A percentile compares a stretch with the other conserved stretches of the same genome.
Conservation (phyloP, 2,888 invertebrate genomes). For the Melipona beecheii region DNA sequence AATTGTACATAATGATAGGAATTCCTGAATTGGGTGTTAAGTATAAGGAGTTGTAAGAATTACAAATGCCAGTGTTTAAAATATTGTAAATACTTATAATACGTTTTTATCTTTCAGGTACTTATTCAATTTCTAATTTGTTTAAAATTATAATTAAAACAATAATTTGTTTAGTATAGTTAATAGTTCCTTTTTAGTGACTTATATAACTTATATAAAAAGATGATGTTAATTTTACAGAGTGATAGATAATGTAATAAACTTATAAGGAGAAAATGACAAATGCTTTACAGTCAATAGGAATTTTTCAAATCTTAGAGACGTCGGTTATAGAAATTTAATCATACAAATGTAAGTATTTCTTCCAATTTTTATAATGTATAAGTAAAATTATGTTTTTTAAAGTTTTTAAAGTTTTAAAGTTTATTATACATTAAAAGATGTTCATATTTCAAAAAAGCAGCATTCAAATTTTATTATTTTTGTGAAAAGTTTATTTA, state of each 20-base stretch:
- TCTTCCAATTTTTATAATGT: slow-evolving; percentile 10
- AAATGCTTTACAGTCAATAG: slow-evolving; percentile 1
- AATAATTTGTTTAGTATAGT: slow-evolving; percentile 17
- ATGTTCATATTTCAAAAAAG: slow-evolving; percentile 5
- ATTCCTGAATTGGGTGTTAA: slow-evolving; percentile 1
- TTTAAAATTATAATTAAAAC: not conserved
- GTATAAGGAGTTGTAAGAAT: slow-evolving; percentile 22
- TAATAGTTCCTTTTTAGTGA: slow-evolving; percentile 23
- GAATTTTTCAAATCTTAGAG: not conserved
- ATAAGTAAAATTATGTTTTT: slow-evolving; percentile 1
- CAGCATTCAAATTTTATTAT: not conserved
- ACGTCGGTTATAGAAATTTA: not conserved
- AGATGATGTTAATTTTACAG: slow-evolving; percentile 20
- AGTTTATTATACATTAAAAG: not conserved
- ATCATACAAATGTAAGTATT: slow-evolving; percentile 4
- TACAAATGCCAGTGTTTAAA: not conserved
- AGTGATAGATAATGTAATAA: not conserved
- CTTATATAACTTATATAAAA: slow-evolving; percentile 18
- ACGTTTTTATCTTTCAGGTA: slow-evolving; percentile 17
- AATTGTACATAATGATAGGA: slow-evolving; percentile 3
- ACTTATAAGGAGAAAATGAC: not conserved
- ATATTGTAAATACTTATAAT: not conserved
- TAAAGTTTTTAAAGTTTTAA: not conserved
- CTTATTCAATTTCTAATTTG: slow-evolving; percentile 25
- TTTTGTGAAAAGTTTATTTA: not conserved